Percentiles rank a stretch among this genome's conserved stretches.
phyloP scores from a whole-genome alignment of 2,113 vertebrate genomes.

The Otolemur garnettii region DNA sequence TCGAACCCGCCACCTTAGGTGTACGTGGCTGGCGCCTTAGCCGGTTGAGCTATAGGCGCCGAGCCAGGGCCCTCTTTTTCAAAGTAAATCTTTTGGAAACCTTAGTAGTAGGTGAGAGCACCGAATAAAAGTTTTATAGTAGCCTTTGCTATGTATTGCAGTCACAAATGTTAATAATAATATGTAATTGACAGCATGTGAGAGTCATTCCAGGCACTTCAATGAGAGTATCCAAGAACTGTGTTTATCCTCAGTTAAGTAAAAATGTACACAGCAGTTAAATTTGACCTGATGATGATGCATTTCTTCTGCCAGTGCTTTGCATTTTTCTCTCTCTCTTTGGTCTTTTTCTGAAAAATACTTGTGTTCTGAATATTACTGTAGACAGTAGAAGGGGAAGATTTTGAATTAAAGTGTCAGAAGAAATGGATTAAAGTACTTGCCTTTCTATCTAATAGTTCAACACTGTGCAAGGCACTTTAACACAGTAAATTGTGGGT shows the following conservation, averaged over 20 bases:
- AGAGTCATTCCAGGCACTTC: conserved; percentile 67
- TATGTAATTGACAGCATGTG: conserved; percentile 49
- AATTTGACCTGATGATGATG: conserved; percentile 62
- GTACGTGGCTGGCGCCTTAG: too few species aligned
- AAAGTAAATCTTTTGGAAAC: conserved; percentile 48
- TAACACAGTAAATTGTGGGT: conserved; percentile 24
- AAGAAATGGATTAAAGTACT: conserved; percentile 48
- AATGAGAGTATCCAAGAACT: conserved; percentile 33
- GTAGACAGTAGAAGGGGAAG: conserved; percentile 40
- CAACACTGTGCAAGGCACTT: neutral
- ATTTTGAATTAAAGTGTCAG: neutral
- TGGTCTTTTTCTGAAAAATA: conserved; percentile 50
- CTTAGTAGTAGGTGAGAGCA: conserved; percentile 38
- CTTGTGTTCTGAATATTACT: conserved; percentile 42
- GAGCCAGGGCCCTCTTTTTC: neutral
- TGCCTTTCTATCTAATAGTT: conserved; percentile 2
- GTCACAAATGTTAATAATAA: conserved; percentile 49
- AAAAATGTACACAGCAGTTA: neutral
- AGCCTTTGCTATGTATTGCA: neutral
- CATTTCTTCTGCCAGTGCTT: neutral
- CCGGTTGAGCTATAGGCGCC: too few species aligned
- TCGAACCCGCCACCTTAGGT: too few species aligned
- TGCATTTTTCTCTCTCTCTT: neutral
- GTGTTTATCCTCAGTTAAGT: conserved; percentile 56
- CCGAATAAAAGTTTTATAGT: conserved; percentile 29